Base-by-base conservation (phyloP, 2,888 invertebrate genomes). In the Coelinius sp. region DNA sequence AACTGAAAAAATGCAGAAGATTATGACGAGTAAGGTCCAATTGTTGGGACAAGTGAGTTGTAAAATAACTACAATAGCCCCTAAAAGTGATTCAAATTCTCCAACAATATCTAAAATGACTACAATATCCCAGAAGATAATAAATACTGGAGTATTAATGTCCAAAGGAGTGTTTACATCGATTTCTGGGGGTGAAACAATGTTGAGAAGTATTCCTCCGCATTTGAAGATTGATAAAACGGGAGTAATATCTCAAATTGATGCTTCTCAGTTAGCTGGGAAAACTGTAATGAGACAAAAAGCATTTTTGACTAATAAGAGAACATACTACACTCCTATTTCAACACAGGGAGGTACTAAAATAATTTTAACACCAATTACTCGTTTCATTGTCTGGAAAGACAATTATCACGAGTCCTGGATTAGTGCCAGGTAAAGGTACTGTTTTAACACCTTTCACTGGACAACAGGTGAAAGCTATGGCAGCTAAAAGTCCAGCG, bases 21-120 rank as follows among this genome's bases (percentile, higher is more conserved):
- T 91, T 71, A 89, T 91, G 52, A 90, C 90, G 4, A 90, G 90
- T n/a, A 91, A 90, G 79, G 90, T 90, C 1, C 91, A 91, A 81
- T 81, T 91, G 14, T 89, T 90, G 22, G 76, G 83, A 27, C 79
- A 83, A 3, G 76, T 83, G 64, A 75, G 83, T 10, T 74, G 81
- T 0, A 86, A 85, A 66, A 25, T 35, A 14, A 78, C 81, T 1
- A 74, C 84, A 0, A 81, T 84, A 12, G 76, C 82, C 5, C 82
- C 80, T 52, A 88, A 80, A 80, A 88, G 88, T 73, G 89, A 90
- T 44, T 80, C 80, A 65, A 2, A 79, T 87, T 12, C 85, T 85
- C 27, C 83, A 85, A 0, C 87, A 85, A 70, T 68, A 6, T 72
- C 72, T 17, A 72, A 71, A 35, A 20, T 59, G 10, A n/a, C 31